Evolutionary conservation across 2,113 vertebrate species (phyloP).

Genomic region (Catharus minimus): DNA sequence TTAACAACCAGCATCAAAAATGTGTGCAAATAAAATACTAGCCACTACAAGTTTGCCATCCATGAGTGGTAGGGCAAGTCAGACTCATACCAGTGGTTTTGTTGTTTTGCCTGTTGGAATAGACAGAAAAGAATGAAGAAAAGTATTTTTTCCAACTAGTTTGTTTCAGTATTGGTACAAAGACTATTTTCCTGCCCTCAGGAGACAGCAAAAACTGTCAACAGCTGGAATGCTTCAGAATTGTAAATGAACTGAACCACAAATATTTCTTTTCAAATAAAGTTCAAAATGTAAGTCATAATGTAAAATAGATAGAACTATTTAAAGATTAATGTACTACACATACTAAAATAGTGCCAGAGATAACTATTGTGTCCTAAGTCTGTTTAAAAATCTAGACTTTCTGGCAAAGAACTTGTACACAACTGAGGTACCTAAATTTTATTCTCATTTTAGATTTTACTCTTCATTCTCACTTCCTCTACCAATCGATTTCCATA

Average conservation of each 20-base stretch:
- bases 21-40: background rate
- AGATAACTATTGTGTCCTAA: background rate
- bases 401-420: background rate
- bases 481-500: background rate
- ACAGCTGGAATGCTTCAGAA: background rate
- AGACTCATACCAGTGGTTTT: background rate
- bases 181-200: background rate
- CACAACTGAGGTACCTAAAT: background rate
- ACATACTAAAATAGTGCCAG: background rate
- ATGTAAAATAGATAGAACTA: background rate
- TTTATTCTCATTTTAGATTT: background rate
- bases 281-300: background rate
- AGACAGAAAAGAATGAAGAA: background rate
- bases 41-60: background rate
- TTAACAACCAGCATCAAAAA: background rate
- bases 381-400: background rate
- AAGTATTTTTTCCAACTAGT: background rate
- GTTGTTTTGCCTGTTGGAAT: background rate
- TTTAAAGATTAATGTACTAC: background rate
- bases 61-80: background rate
- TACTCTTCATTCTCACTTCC: background rate
- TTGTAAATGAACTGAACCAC: background rate
- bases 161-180: background rate
- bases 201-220: background rate
- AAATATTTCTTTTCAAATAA: constrained; percentile 20